Conservation (phyloP, 2,888 invertebrate species). For the Tinea semifulvella region DNA sequence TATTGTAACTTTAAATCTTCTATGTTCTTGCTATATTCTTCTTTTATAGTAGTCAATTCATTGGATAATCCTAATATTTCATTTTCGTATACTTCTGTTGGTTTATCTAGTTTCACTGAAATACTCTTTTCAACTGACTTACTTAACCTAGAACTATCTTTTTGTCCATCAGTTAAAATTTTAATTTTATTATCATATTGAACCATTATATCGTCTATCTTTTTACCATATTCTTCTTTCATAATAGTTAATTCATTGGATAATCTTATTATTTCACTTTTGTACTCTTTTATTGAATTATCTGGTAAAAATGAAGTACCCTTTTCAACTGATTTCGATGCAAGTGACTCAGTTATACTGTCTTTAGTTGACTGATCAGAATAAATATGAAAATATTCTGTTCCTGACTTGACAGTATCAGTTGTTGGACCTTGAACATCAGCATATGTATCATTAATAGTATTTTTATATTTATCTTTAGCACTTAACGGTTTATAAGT, state of each 20-base stretch:
- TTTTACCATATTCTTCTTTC: slow-evolving; percentile 46
- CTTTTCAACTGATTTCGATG: too few relatives aligned
- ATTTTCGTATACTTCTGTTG: slow-evolving; percentile 34
- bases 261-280: slow-evolving; percentile 36
- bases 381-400: too few relatives aligned
- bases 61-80: slow-evolving; percentile 38
- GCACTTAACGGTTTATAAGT: too few relatives aligned
- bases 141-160: too few relatives aligned
- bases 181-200: slow-evolving; percentile 65
- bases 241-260: slow-evolving; percentile 38
- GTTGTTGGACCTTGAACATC: too few relatives aligned
- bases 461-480: too few relatives aligned
- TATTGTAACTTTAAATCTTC: slow-evolving; percentile 61
- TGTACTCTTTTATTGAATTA: slow-evolving; percentile 30
- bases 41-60: slow-evolving; percentile 39
- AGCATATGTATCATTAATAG: too few relatives aligned
- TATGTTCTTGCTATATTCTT: slow-evolving; percentile 46
- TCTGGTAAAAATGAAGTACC: slow-evolving; percentile 36
- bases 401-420: too few relatives aligned
- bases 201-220: slow-evolving; percentile 53
- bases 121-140: too few relatives aligned
- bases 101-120: slow-evolving; percentile 32
- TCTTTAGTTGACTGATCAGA: too few relatives aligned
- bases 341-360: too few relatives aligned
- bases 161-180: slow-evolving; percentile 59